These are phyloP conservation scores for Chrysomela aeneicollis DNA, from an alignment of 2,888 invertebrate species.

Conservation along the genomic window DNA sequence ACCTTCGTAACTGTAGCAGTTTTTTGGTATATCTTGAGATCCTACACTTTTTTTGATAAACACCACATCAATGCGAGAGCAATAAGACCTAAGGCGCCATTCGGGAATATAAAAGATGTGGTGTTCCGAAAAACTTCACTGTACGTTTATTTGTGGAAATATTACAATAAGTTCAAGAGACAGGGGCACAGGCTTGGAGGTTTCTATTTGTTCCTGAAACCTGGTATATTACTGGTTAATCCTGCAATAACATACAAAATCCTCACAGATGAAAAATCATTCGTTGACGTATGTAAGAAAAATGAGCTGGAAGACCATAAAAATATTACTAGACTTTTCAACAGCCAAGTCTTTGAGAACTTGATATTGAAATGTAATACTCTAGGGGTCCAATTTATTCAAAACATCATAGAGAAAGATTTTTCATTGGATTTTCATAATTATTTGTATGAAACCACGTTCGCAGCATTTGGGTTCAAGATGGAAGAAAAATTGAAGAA, in stretches of 20 bases:
- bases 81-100: constrained; percentile 40
- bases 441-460: constrained; percentile 34
- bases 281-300: constrained; percentile 13
- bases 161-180: constrained; percentile 45
- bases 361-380: constrained; percentile 29
- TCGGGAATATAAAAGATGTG: constrained; percentile 46
- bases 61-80: constrained; percentile 31
- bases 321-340: constrained; percentile 24
- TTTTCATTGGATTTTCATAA: constrained; percentile 14
- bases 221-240: constrained; percentile 38
- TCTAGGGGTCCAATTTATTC: constrained; percentile 22
- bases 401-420: constrained; percentile 23
- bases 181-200: constrained; percentile 42
- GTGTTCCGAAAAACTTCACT: constrained; percentile 36
- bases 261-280: constrained; percentile 24
- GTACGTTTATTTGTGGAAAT: constrained; percentile 44
- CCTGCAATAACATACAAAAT: constrained; percentile 32
- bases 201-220: constrained; percentile 45
- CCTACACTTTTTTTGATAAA: constrained; percentile 41
- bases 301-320: constrained; percentile 13
- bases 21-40: constrained; percentile 38
- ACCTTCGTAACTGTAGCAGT: constrained; percentile 35
- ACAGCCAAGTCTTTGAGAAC: constrained; percentile 13
- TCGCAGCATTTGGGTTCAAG: constrained; percentile 36
- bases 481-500: constrained; percentile 20